Evolutionary conservation across 2,888 invertebrate species (phyloP), one percentile per base, ranked within the genome.

Genomic region (Eupithecia centaureata): DNA sequence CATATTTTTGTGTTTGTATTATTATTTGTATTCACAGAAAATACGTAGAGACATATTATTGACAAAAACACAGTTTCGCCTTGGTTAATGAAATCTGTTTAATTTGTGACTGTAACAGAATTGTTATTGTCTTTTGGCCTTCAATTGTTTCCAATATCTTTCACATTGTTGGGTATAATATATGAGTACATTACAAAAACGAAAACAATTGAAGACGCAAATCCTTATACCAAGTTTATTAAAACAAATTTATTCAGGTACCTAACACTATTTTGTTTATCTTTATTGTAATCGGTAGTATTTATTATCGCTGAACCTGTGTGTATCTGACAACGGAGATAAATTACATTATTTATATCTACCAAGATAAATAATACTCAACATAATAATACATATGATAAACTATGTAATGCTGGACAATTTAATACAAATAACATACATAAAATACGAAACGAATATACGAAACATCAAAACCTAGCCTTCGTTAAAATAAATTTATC

Each of bases 1-100:
- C 33, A 54, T 60, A 58, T 32, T 27, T 54, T 60, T 12, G 27
- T 62, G 57, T 28, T 62, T 51, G 12, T 22, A 30, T 2, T n/a
- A 60, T 30, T 30, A 38, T 52, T 5, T 51, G 51, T 51, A 3
- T 4, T 0, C 1, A 2, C n/a, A 35, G 5, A 38, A n/a, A 15
- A n/a, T 42, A 18, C n/a, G 7, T n/a, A 8, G 8, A 35, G 13
- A 1, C 10, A 18, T 8, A 18, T n/a, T 47, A 47, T 22, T 22
- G 47, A 10, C 12, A 47, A 47, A n/a, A n/a, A n/a, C n/a, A 42
- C 42, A 18, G 18, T 42, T 47, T 47, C 10, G 10, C 22, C 18
- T 47, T 47, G 18, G 22, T 22, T 12, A 47, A 22, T 12, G 47
- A 22, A 47, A 47, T 47, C 47, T 22, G 22, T 8, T 18, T 18